A percentile compares a stretch with the other conserved stretches of the same genome.
These are phyloP conservation scores for Habrosyne pyritoides DNA, from an alignment of 2,888 invertebrate species.

Conservation along the genomic window DNA sequence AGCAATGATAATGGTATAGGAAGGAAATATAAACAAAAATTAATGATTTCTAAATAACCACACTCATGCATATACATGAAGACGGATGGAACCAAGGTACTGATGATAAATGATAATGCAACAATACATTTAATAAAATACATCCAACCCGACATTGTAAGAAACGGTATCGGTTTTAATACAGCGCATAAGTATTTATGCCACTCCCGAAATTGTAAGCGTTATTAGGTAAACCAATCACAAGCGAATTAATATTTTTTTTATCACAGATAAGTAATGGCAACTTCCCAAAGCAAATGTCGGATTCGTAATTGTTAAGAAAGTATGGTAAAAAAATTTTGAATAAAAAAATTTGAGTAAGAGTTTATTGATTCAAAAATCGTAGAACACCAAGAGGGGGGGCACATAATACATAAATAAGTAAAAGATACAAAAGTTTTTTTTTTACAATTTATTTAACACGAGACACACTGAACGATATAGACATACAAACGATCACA, in stretches of 20 bases:
- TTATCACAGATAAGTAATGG: constrained; percentile 59
- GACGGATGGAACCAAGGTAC: constrained; percentile 37
- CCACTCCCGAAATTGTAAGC: constrained; percentile 58
- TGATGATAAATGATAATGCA: constrained; percentile 44
- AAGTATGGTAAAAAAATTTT: constrained; percentile 30
- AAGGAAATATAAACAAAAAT: constrained; percentile 34
- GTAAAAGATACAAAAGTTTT: constrained; percentile 21
- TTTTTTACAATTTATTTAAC: constrained; percentile 30
- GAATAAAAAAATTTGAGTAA: constrained; percentile 28
- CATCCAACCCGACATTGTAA: constrained; percentile 76
- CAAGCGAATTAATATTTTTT: constrained; percentile 59
- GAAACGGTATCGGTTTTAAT: constrained; percentile 18
- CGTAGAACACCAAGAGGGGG: constrained; percentile 41
- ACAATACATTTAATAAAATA: constrained; percentile 53
- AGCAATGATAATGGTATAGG: constrained; percentile 43
- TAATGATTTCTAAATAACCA: constrained; percentile 63
- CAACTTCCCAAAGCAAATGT: constrained; percentile 79
- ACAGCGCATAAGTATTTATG: constrained; percentile 16
- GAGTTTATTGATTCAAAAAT: constrained; percentile 24
- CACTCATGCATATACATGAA: constrained; percentile 80
- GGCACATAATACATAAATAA: constrained; percentile 29
- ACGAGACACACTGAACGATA: constrained; percentile 42
- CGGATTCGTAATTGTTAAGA: constrained; percentile 63
- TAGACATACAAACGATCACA: constrained; percentile 27
- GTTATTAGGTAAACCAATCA: constrained; percentile 81